phyloP scores from a whole-genome alignment of 2,113 vertebrate genomes.

The Zapornia atra region DNA sequence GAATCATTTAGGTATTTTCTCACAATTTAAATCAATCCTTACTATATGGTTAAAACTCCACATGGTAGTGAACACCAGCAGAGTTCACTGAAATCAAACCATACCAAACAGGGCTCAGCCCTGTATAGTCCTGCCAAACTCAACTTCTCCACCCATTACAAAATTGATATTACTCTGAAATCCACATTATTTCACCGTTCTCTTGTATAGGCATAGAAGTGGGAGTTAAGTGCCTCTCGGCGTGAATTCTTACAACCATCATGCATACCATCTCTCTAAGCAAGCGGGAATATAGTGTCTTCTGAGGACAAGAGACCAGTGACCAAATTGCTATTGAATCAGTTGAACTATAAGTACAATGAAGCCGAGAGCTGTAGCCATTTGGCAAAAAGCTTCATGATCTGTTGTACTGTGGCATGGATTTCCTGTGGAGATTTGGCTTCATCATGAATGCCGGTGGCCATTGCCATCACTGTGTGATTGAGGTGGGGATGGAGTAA shows the following conservation, averaged over 20 bases:
- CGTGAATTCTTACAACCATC: background rate
- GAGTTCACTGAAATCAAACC: background rate
- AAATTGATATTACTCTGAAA: background rate
- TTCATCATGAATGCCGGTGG: background rate
- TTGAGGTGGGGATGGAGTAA: conserved; percentile 35
- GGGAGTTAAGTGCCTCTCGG: background rate
- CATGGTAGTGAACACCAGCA: background rate
- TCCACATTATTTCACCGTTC: background rate
- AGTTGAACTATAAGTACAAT: conserved; percentile 41
- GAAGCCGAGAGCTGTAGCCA: conserved; percentile 38
- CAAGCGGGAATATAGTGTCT: background rate
- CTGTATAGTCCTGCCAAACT: background rate
- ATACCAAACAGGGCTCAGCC: background rate
- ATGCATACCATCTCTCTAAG: background rate
- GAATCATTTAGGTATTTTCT: background rate
- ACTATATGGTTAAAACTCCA: background rate
- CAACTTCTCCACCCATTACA: background rate
- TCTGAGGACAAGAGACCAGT: conserved; percentile 49
- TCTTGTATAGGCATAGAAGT: background rate
- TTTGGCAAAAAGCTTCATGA: conserved; percentile 40
- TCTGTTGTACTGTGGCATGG: conserved; percentile 47
- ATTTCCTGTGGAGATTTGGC: conserved; percentile 51
- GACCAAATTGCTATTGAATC: conserved; percentile 35
- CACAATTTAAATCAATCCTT: background rate
- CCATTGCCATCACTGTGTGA: conserved; percentile 30